These are phyloP conservation scores for Enteromius radiatus DNA, from an alignment of 2,797 vertebrate genomes.

Conservation along the genomic window DNA sequence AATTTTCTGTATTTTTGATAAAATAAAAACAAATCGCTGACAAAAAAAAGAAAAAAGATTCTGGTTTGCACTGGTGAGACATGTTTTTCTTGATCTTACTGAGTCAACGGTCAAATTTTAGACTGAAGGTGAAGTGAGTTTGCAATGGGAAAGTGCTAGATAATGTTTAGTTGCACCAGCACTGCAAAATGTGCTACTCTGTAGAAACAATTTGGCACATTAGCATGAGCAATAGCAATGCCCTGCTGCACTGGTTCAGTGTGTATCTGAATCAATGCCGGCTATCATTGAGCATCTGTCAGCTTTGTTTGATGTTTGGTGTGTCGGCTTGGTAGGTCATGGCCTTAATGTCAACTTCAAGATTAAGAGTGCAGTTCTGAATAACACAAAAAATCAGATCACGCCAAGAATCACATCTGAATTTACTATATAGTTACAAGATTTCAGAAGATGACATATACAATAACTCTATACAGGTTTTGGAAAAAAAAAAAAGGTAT, in stretches of 20 bases:
- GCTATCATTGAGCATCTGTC: not conserved
- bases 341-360: not conserved
- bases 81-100: not conserved
- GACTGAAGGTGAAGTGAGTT: not conserved
- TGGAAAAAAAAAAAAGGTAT: not conserved
- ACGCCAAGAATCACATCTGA: not conserved
- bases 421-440: too few species aligned
- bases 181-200: not conserved
- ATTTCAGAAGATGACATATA: not conserved
- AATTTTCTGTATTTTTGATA: not conserved
- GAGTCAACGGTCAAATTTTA: not conserved
- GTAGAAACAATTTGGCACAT: not conserved
- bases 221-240: slow-evolving; percentile 1
- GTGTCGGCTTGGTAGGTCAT: not conserved
- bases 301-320: not conserved
- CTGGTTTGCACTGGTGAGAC: not conserved
- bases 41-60: not conserved
- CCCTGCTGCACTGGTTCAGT: not conserved
- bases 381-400: not conserved
- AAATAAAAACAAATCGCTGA: not conserved
- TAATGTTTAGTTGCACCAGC: not conserved
- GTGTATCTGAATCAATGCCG: not conserved
- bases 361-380: not conserved
- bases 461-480: not conserved
- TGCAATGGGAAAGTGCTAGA: not conserved